A percentile compares a stretch with the other conserved stretches of the same genome.
Evolutionary conservation across 2,888 invertebrate genomes (phyloP).

Genomic region (Onchidella celtica): DNA sequence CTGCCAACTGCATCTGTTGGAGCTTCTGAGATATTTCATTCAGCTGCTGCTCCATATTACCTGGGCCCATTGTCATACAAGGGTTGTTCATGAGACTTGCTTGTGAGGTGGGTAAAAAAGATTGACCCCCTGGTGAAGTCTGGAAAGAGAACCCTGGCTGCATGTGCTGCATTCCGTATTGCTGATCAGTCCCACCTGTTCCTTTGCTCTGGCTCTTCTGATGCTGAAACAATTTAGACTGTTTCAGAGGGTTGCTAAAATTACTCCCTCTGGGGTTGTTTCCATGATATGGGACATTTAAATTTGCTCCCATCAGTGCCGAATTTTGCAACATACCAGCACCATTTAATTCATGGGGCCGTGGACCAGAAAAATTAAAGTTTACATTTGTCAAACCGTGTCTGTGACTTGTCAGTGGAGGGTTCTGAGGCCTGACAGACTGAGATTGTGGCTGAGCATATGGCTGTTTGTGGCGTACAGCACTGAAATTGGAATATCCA

Average conservation of each 20-base stretch:
- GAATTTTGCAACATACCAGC: not conserved
- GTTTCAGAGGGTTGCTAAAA: conserved; percentile 4
- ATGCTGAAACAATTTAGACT: conserved; percentile 22
- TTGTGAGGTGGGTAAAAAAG: not conserved
- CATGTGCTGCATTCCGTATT: not conserved
- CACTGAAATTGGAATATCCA: conserved; percentile 1
- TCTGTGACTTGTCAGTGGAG: not conserved
- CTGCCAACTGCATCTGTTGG: conserved; percentile 33
- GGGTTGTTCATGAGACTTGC: not conserved
- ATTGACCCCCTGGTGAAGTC: not conserved
- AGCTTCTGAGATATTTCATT: conserved; percentile 43
- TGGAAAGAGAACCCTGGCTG: not conserved
- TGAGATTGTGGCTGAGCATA: not conserved
- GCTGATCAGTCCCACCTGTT: not conserved
- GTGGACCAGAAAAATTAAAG: conserved; percentile 33
- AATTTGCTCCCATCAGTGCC: not conserved
- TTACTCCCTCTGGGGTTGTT: not conserved
- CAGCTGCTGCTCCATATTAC: conserved; percentile 41
- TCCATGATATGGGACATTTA: not conserved
- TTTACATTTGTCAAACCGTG: conserved; percentile 13
- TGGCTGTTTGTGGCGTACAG: conserved; percentile 21
- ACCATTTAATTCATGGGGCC: not conserved
- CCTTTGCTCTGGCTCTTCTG: conserved; percentile 29
- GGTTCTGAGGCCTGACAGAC: not conserved
- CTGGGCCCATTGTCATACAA: not conserved